Conservation (phyloP, 2,797 vertebrate species). For the Bradypus variegatus region DNA sequence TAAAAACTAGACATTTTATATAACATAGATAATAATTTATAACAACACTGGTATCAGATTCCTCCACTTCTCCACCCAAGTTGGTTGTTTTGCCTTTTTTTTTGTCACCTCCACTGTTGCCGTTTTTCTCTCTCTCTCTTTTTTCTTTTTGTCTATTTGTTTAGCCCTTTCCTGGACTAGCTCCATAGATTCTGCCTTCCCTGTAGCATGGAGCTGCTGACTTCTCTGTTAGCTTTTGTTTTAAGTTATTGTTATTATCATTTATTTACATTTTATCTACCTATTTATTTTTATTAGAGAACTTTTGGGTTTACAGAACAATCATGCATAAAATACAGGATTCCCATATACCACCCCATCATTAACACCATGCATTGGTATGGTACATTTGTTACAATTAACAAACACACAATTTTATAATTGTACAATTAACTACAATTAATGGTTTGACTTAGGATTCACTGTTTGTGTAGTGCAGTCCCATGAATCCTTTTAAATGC, state of each 20-base stretch:
- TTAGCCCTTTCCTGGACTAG: background rate
- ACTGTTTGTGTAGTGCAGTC: too few species aligned
- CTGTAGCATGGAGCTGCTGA: background rate
- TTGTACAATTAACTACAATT: too few species aligned
- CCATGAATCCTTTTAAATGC: too few species aligned
- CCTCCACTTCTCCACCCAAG: rapidly evolving
- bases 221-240: background rate
- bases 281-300: too few species aligned
- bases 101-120: background rate
- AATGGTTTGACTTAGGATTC: too few species aligned
- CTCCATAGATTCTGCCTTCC: background rate
- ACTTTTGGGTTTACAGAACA: too few species aligned
- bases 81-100: background rate
- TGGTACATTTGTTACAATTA: too few species aligned
- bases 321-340: too few species aligned
- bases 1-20: background rate
- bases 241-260: background rate
- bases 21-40: background rate
- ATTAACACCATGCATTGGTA: too few species aligned
- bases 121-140: background rate
- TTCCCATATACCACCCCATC: too few species aligned
- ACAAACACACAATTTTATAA: too few species aligned
- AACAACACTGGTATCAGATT: background rate
- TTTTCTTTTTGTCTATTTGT: background rate
- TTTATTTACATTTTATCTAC: too few species aligned